phyloP scores from a whole-genome alignment of 2,797 vertebrate genomes.

The Halcyon leucocephala region DNA sequence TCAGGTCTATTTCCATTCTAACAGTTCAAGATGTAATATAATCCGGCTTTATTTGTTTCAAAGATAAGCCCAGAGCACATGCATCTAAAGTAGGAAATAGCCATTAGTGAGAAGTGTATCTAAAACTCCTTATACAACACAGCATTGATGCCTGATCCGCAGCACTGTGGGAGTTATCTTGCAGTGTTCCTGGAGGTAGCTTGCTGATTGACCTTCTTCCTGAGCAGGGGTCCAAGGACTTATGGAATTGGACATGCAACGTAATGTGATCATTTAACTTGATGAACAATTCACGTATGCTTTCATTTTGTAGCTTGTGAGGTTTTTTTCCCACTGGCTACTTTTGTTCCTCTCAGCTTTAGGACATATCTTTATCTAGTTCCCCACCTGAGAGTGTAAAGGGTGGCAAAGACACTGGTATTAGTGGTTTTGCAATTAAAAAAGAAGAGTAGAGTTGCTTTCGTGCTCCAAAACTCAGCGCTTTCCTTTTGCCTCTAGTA shows the following conservation, averaged over 20 bases:
- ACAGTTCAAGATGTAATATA: neutral
- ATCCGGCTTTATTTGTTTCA: neutral
- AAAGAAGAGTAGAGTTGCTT: neutral
- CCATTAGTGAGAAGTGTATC: neutral
- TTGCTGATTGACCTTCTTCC: neutral
- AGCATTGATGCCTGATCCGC: neutral
- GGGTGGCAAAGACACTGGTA: neutral
- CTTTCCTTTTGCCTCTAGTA: neutral
- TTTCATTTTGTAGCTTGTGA: neutral
- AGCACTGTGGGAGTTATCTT: neutral
- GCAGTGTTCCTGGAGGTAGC: neutral
- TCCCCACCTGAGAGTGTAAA: neutral
- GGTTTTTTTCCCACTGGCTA: neutral
- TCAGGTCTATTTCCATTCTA: neutral
- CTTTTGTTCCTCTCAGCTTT: neutral
- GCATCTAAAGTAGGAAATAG: neutral
- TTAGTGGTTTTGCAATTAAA: neutral
- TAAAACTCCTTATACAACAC: neutral
- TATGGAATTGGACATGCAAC: neutral
- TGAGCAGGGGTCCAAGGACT: neutral
- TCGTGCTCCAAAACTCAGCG: neutral
- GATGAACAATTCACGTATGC: neutral
- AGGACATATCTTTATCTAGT: neutral
- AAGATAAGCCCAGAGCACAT: neutral
- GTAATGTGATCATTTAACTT: neutral